Conservation (phyloP, 2,888 invertebrate genomes). For the Drosophila neonasuta region DNA sequence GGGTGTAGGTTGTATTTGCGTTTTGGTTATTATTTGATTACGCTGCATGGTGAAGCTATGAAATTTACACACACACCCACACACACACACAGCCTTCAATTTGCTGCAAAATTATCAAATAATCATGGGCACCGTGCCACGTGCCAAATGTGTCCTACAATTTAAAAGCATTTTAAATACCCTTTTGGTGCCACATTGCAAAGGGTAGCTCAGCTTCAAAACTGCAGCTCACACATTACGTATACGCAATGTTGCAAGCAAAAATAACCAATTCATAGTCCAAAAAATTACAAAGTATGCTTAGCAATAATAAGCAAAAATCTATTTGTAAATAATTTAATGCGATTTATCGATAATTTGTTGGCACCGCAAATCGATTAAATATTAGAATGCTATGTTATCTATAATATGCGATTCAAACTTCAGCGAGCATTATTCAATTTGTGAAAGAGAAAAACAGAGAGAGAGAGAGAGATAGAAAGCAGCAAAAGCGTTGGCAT, state of each 20-base stretch:
- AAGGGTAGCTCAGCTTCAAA: background rate
- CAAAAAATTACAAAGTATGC: background rate
- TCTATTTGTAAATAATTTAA: background rate
- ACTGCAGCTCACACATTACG: background rate
- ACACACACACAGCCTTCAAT: conserved; percentile 26
- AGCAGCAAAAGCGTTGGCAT: conserved; percentile 12
- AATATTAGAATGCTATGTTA: background rate
- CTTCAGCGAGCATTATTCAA: conserved; percentile 3
- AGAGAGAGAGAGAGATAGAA: conserved; percentile 3
- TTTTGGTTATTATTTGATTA: conserved; percentile 58
- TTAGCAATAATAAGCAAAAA: background rate
- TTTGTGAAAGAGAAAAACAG: background rate
- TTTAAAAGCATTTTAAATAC: conserved; percentile 22
- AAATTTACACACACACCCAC: conserved; percentile 23
- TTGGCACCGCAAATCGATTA: background rate
- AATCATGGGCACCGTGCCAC: conserved; percentile 10
- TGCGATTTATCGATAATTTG: conserved; percentile 1
- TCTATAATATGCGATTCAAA: background rate
- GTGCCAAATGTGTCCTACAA: conserved; percentile 26
- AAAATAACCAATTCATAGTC: background rate
- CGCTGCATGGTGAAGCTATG: conserved; percentile 14
- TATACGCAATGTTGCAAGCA: background rate
- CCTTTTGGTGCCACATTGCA: background rate
- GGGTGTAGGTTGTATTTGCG: conserved; percentile 21
- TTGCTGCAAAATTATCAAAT: conserved; percentile 17